Evolutionary conservation across 2,888 invertebrate species (phyloP).

Genomic region (Drosophila mimica): DNA sequence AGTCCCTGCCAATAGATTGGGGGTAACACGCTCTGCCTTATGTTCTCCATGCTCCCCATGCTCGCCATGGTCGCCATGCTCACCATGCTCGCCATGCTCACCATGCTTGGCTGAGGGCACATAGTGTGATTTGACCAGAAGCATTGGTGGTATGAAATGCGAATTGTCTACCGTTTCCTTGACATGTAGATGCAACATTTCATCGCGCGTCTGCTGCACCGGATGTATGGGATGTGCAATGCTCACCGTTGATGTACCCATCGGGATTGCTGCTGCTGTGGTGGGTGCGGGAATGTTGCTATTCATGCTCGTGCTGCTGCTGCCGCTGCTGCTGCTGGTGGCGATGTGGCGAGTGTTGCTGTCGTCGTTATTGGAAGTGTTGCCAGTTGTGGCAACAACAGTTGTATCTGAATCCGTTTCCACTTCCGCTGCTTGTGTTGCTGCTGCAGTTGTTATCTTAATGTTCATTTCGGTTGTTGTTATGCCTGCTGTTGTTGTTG

Average conservation of each 20-base stretch:
- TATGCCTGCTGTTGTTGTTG: conserved; percentile 23
- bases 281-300: conserved; percentile 8
- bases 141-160: conserved; percentile 85
- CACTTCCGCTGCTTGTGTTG: conserved; percentile 18
- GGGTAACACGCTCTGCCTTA: conserved; percentile 12
- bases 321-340: conserved; percentile 10
- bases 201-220: conserved; percentile 74
- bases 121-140: conserved; percentile 85
- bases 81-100: conserved; percentile 53
- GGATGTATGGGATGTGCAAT: conserved; percentile 84
- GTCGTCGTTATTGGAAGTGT: conserved; percentile 21
- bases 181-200: conserved; percentile 74
- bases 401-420: conserved; percentile 34
- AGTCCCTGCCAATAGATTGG: conserved; percentile 15
- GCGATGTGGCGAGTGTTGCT: conserved; percentile 12
- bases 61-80: conserved; percentile 36
- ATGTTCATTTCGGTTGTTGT: conserved; percentile 36
- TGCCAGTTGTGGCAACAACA: conserved; percentile 23
- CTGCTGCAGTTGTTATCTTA: conserved; percentile 29
- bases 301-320: conserved; percentile 2
- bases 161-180: conserved; percentile 83
- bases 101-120: conserved; percentile 82
- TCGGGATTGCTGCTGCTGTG: conserved; percentile 17
- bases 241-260: conserved; percentile 55
- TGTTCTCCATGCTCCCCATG: conserved; percentile 25